These are phyloP conservation scores for Desmodus rotundus DNA, from an alignment of 2,113 vertebrate species.

Conservation along the genomic window DNA sequence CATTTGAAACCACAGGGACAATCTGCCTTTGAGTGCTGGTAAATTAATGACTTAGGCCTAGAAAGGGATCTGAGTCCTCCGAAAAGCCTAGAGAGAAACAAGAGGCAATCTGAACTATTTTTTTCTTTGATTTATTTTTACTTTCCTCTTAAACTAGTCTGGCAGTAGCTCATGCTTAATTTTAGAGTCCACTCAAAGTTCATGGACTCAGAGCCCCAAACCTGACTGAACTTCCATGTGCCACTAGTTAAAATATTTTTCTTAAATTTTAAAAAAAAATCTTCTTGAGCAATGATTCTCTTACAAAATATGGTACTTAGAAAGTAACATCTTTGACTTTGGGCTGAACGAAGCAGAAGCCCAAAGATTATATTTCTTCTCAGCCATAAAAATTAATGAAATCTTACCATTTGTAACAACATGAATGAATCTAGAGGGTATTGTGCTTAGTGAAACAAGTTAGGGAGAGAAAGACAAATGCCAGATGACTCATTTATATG, in stretches of 20 bases:
- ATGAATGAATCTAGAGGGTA: neutral
- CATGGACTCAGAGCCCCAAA: neutral
- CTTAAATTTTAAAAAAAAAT: neutral
- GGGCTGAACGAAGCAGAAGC: neutral
- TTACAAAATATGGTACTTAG: neutral
- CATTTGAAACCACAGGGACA: neutral
- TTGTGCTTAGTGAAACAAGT: neutral
- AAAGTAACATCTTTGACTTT: neutral
- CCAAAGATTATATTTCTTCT: neutral
- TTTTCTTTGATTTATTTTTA: neutral
- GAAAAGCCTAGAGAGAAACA: neutral
- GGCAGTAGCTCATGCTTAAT: neutral
- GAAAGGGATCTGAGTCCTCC: neutral
- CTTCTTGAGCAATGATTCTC: neutral
- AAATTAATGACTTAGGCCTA: neutral
- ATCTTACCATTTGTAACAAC: neutral
- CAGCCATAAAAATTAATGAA: neutral
- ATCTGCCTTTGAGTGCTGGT: neutral
- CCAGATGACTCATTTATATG: neutral
- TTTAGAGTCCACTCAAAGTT: neutral
- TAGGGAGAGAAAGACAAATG: neutral
- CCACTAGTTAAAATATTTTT: neutral
- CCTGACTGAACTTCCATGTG: neutral
- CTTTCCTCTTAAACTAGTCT: neutral
- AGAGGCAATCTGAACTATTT: neutral